Conservation (phyloP, 2,113 vertebrate genomes). For the Eulemur rufifrons region DNA sequence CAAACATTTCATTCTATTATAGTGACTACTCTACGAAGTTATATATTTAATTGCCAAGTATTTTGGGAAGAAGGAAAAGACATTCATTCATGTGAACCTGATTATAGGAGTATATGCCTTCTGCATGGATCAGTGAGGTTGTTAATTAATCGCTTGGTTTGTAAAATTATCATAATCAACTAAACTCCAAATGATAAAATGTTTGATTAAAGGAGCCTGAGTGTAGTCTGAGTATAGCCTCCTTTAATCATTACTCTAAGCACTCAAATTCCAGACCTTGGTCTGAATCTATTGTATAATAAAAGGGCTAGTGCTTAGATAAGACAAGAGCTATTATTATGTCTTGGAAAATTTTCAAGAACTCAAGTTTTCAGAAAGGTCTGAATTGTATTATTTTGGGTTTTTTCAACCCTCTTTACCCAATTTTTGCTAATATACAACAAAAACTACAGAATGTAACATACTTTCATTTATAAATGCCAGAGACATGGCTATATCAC, state of each 20-base stretch:
- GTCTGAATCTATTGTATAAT: not conserved
- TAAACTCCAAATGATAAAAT: slow-evolving; percentile 59
- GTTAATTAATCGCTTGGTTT: slow-evolving; percentile 71
- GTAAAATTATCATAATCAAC: slow-evolving; percentile 73
- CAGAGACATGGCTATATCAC: not conserved
- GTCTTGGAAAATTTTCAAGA: not conserved
- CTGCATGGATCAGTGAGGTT: slow-evolving; percentile 59
- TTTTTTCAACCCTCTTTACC: not conserved
- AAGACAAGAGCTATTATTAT: not conserved
- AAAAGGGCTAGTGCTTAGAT: not conserved
- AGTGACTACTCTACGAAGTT: slow-evolving; percentile 26
- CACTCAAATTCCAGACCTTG: not conserved
- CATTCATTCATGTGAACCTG: slow-evolving; percentile 28
- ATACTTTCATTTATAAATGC: not conserved
- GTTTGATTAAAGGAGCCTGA: slow-evolving; percentile 66
- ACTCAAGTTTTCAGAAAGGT: not conserved
- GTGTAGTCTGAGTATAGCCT: not conserved
- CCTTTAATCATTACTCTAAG: not conserved
- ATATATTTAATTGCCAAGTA: not conserved
- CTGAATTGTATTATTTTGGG: not conserved
- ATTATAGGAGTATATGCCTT: slow-evolving; percentile 61
- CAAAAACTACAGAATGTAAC: not conserved
- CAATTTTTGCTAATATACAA: not conserved
- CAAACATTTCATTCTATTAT: slow-evolving; percentile 48
- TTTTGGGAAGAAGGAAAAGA: slow-evolving; percentile 60